These are phyloP conservation scores for Mirza zaza DNA, from an alignment of 2,113 vertebrate genomes.

Conservation along the genomic window DNA sequence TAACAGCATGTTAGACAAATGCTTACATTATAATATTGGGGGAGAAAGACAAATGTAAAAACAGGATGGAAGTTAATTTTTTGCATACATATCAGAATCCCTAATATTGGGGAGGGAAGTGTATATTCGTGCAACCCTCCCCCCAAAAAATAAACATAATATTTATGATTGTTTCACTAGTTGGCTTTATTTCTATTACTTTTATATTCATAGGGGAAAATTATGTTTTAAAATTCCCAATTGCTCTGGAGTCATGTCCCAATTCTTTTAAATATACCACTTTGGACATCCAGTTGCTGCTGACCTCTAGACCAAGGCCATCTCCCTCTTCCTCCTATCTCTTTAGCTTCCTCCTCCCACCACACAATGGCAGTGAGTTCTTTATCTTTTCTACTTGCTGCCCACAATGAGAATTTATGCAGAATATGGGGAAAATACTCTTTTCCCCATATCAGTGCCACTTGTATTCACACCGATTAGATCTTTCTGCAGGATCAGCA, in stretches of 20 bases:
- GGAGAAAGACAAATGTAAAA: neutral
- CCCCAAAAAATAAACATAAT: neutral
- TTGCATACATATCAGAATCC: neutral
- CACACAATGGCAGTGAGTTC: neutral
- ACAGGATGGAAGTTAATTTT: neutral
- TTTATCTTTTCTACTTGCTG: conserved; percentile 30
- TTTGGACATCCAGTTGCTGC: neutral
- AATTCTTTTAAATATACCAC: neutral
- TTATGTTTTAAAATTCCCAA: neutral
- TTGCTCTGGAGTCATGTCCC: neutral
- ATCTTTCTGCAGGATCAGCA: conserved; percentile 66
- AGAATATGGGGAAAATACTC: neutral
- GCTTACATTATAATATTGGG: neutral
- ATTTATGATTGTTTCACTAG: neutral
- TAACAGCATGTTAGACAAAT: neutral
- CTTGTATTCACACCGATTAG: conserved; percentile 59
- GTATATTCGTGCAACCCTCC: neutral
- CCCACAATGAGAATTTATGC: neutral
- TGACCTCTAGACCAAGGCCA: neutral
- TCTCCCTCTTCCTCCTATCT: neutral
- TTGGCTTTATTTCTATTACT: neutral
- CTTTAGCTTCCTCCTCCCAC: neutral
- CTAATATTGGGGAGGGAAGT: neutral
- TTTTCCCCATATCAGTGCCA: conserved; percentile 34
- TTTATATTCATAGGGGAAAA: neutral